These are phyloP conservation scores for Sebastolobus altivelis DNA, from an alignment of 2,797 vertebrate species.

Conservation along the genomic window DNA sequence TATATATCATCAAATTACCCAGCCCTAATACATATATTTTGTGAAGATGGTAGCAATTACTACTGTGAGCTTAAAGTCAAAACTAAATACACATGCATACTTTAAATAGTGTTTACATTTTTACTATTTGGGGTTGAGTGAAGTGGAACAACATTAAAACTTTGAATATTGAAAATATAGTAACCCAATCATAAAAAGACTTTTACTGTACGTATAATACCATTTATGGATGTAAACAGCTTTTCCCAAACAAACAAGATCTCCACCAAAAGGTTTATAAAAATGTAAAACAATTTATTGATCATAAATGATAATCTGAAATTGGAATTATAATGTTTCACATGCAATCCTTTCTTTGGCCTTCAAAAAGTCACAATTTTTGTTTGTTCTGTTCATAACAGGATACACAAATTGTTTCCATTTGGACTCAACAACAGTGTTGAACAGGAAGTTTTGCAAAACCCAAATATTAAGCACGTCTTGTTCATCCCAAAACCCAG, in stretches of 20 bases:
- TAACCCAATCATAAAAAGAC: no score
- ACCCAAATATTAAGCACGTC: not conserved
- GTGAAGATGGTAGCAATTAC: not conserved
- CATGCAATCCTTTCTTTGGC: not conserved
- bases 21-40: not conserved
- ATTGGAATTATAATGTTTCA: not conserved
- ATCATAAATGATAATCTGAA: constrained; percentile 22
- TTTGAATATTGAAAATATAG: not conserved
- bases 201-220: not conserved
- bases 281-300: constrained; percentile 73
- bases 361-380: not conserved
- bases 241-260: constrained; percentile 5
- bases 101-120: not conserved
- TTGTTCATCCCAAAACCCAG: not conserved
- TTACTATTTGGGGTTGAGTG: not conserved
- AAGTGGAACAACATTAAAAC: not conserved
- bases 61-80: not conserved
- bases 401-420: not conserved
- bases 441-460: not conserved
- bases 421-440: not conserved
- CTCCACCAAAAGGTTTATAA: constrained; percentile 24
- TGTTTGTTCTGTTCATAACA: not conserved
- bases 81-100: not conserved
- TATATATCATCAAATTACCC: no score
- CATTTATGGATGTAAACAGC: not conserved